phyloP scores from a whole-genome alignment of 2,113 vertebrate genomes.

The Vulpes lagopus region DNA sequence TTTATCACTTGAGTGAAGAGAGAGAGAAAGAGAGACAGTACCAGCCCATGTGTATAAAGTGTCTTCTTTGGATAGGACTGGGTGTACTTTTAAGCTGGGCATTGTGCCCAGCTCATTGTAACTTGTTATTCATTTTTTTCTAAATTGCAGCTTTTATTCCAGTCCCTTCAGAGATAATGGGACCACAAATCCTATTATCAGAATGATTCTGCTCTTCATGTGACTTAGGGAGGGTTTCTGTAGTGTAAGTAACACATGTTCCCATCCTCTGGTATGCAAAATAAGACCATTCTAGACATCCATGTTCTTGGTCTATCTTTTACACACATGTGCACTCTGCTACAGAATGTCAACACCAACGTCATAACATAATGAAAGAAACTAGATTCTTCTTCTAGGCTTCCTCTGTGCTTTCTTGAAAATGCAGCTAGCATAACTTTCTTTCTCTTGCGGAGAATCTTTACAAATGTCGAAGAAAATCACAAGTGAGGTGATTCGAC shows the following conservation, averaged over 20 bases:
- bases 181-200: neutral
- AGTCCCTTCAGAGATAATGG: conserved; percentile 13
- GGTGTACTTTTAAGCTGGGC: conserved; percentile 1
- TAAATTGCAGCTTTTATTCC: conserved; percentile 20
- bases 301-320: neutral
- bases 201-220: neutral
- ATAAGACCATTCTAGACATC: neutral
- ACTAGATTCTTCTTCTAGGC: neutral
- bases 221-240: neutral
- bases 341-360: neutral
- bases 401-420: neutral
- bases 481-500: neutral
- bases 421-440: neutral
- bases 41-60: accelerated
- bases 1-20: neutral
- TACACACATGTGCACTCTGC: neutral
- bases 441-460: neutral
- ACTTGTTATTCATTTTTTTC: neutral
- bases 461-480: neutral
- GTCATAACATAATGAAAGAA: neutral
- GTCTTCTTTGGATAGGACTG: neutral
- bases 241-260: accelerated
- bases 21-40: neutral
- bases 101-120: neutral
- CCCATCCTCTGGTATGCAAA: neutral